phyloP scores from a whole-genome alignment of 1,140 invertebrate species.

The Micrasema longulum region DNA sequence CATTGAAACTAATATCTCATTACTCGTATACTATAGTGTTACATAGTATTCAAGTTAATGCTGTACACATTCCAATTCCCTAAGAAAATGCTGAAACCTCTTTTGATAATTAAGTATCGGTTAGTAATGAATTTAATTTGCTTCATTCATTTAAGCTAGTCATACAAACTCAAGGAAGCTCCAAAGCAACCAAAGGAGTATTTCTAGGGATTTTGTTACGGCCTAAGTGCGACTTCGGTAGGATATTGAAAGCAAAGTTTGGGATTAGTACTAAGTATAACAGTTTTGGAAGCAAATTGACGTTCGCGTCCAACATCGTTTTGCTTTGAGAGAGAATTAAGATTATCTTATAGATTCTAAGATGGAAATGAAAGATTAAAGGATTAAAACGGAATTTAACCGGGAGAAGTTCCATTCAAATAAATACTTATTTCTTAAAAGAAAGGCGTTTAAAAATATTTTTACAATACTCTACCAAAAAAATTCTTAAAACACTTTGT shows the following conservation, averaged over 20 bases:
- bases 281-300: conserved; percentile 36
- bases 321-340: conserved; percentile 29
- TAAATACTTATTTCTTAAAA: too few relatives aligned
- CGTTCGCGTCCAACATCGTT: conserved; percentile 24
- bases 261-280: conserved; percentile 38
- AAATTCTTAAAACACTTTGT: too few relatives aligned
- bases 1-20: too few relatives aligned
- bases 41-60: too few relatives aligned
- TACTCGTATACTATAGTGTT: too few relatives aligned
- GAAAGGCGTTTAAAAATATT: too few relatives aligned
- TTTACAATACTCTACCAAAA: too few relatives aligned
- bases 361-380: conserved; percentile 31
- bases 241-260: conserved; percentile 46
- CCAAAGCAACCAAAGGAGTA: conserved; percentile 3
- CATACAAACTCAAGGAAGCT: neutral
- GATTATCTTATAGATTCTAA: neutral
- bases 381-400: conserved; percentile 13
- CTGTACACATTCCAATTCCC: too few relatives aligned
- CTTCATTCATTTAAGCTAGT: conserved; percentile 18
- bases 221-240: conserved; percentile 38
- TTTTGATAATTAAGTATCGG: too few relatives aligned
- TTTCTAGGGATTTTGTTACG: conserved; percentile 24
- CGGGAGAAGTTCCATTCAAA: neutral
- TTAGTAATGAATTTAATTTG: conserved; percentile 13
- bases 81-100: neutral